Percentiles rank a stretch among this genome's conserved stretches.
Conservation (phyloP, 2,888 invertebrate genomes). For the Trimorus sp. region DNA sequence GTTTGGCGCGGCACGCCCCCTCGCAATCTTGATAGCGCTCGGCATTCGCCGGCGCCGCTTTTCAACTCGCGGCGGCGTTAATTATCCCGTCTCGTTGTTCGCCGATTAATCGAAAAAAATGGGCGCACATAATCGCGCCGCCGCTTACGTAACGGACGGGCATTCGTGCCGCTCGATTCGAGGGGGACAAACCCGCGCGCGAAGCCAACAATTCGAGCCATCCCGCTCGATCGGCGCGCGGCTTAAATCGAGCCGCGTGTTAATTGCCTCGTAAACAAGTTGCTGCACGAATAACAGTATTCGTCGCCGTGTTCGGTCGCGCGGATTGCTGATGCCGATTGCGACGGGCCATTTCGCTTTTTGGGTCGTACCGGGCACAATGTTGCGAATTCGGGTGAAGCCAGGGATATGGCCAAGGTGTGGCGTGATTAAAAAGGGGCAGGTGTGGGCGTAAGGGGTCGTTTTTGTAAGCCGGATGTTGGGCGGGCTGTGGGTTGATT, state of each 20-base stretch:
- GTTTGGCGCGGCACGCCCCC: slow-evolving; percentile 51
- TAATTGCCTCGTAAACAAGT: slow-evolving; percentile 72
- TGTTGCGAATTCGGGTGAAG: too few relatives aligned
- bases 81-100: slow-evolving; percentile 49
- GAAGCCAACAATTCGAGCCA: slow-evolving; percentile 24
- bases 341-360: slow-evolving; percentile 29
- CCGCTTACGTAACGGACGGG: slow-evolving; percentile 9
- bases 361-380: too few relatives aligned
- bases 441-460: too few relatives aligned
- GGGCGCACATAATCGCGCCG: slow-evolving; percentile 27
- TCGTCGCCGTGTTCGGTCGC: slow-evolving; percentile 56
- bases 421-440: too few relatives aligned
- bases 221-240: slow-evolving; percentile 57
- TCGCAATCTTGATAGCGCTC: slow-evolving; percentile 48
- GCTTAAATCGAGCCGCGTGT: slow-evolving; percentile 67
- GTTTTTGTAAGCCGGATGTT: too few relatives aligned
- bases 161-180: slow-evolving; percentile 12
- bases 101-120: slow-evolving; percentile 44
- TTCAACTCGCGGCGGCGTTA: slow-evolving; percentile 50
- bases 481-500: too few relatives aligned
- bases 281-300: slow-evolving; percentile 67
- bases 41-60: slow-evolving; percentile 41
- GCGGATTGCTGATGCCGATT: slow-evolving; percentile 63
- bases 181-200: slow-evolving; percentile 23
- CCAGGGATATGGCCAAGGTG: too few relatives aligned